Base-by-base conservation (phyloP, 2,113 vertebrate species). In the Drymodes brunneopygia region DNA sequence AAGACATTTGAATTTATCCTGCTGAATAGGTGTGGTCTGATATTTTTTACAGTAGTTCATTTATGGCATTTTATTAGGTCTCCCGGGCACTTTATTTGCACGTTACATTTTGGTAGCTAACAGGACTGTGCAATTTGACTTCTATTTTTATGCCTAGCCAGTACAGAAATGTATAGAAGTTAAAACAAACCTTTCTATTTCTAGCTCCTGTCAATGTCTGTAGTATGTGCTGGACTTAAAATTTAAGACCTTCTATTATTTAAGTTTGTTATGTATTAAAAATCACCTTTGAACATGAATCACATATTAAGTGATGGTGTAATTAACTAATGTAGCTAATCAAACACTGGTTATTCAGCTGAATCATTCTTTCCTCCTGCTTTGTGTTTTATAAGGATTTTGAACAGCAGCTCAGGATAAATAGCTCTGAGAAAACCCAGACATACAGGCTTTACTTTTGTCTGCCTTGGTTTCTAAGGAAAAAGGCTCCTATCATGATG, bases 21-120 rank as follows among this genome's bases (percentile, higher is more conserved):
- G 69, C 93, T 96, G 92, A 90, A 96, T 96, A 97, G 95, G 96
- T 96, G 95, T 96, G 96, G 96, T 95, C 93, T 97, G 95, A 94
- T 96, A 86, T 90, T 96, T 97, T 90, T 97, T 90, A 97, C 95
- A 94, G 95, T 93, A 94, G 88, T 90, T 96, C 96, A 90, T 96
- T 96, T 96, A 95, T 94, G 95, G 75, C 75, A 93, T 95, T 97
- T 97, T 97, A 97, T 97, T 97, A 95, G 94, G 94, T 97, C 96
- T 96, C 96, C 65, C n/a, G 23, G 93, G 96, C 88, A 81, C 82
- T 97, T 96, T 97, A 95, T 97, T 96, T 96, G 94, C 93, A 96
- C 75, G 15, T 95, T 97, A 93, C 92, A 78, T 92, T 96, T 93
- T 83, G 80, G 90, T 93, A 97, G 90, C 93, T 95, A 90, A 86